Percentiles rank a stretch among this genome's conserved stretches.
These are phyloP conservation scores for Copidosoma floridanum DNA, from an alignment of 1,140 invertebrate species.

Conservation along the genomic window DNA sequence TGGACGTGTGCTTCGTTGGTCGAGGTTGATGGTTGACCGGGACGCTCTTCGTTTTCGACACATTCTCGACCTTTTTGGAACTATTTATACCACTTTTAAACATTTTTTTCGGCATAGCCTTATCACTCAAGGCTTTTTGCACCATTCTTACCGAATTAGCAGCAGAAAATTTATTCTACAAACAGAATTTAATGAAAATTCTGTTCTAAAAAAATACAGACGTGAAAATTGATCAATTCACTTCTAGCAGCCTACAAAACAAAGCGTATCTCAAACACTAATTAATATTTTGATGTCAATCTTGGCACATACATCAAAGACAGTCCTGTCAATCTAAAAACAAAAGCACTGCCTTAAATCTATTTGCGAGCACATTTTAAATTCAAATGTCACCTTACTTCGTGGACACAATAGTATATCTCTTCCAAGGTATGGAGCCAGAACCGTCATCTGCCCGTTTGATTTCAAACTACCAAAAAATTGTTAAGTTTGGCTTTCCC, in stretches of 20 bases:
- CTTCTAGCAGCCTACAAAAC: neutral
- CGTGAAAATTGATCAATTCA: neutral
- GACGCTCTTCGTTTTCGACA: slow-evolving; percentile 23
- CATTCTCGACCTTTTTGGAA: too few species aligned
- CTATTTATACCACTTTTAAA: neutral
- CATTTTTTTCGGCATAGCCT: neutral
- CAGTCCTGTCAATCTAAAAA: too few species aligned
- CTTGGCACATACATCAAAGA: neutral
- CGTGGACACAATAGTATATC: too few species aligned
- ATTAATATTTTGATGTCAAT: neutral
- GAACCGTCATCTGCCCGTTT: too few species aligned
- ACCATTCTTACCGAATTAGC: neutral
- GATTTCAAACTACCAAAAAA: too few species aligned
- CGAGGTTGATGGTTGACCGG: slow-evolving; percentile 38
- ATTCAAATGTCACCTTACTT: too few species aligned
- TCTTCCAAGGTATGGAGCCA: too few species aligned
- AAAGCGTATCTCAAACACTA: neutral
- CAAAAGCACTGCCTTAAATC: too few species aligned
- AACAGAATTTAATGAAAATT: neutral
- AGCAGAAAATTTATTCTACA: neutral
- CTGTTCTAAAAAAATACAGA: neutral
- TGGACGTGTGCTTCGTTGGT: slow-evolving; percentile 34
- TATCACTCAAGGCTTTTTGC: neutral
- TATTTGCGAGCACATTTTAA: too few species aligned
- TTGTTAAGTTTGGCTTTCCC: too few species aligned